phyloP scores from a whole-genome alignment of 1,140 invertebrate species.

The Drosophila sucinea region DNA sequence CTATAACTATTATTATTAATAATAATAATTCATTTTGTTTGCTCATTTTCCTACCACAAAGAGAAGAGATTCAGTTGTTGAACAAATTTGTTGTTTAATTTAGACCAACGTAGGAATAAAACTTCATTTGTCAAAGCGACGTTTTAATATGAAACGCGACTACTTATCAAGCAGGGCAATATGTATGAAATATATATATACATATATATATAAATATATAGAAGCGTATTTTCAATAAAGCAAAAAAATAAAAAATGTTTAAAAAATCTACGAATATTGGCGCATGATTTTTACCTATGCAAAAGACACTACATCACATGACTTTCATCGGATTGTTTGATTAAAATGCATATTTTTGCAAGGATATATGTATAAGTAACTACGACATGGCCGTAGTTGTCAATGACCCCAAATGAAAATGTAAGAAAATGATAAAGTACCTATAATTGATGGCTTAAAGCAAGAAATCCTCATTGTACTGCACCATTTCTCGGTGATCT shows the following conservation, averaged over 20 bases:
- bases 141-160: constrained; percentile 59
- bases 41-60: too few species aligned
- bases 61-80: constrained; percentile 57
- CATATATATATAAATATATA: constrained; percentile 65
- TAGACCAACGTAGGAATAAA: constrained; percentile 55
- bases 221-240: constrained; percentile 78
- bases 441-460: constrained; percentile 34
- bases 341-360: background rate
- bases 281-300: background rate
- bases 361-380: background rate
- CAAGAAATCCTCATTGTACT: constrained; percentile 87
- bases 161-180: constrained; percentile 57
- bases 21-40: constrained; percentile 2
- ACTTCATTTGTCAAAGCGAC: constrained; percentile 41
- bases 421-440: background rate
- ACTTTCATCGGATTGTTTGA: background rate
- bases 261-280: background rate
- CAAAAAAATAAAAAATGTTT: constrained; percentile 51
- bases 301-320: too few species aligned
- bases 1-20: constrained; percentile 31
- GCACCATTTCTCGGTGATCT: constrained; percentile 88
- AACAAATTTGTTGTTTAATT: constrained; percentile 70
- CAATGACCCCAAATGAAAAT: background rate
- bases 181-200: constrained; percentile 49
- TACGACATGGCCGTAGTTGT: constrained; percentile 1